Evolutionary conservation across 2,113 vertebrate species (phyloP).

Genomic region (Sinocyclocheilus grahami): DNA sequence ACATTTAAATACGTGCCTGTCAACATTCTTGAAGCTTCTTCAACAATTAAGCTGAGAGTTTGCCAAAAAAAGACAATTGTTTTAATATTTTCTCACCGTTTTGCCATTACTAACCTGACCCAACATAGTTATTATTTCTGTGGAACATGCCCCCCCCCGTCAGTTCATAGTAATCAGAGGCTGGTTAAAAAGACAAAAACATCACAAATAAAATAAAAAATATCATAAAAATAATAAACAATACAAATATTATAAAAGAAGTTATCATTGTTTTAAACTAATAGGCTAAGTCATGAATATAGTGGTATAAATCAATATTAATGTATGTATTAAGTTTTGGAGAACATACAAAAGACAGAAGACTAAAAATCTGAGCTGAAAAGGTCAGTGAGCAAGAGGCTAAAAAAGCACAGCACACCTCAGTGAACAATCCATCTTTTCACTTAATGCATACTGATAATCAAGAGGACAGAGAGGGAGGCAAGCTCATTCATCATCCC

Average conservation of each 20-base stretch:
- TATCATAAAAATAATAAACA: too few species aligned
- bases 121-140: not conserved
- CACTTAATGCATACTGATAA: slow-evolving; percentile 48
- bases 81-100: too few species aligned
- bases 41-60: not conserved
- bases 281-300: not conserved
- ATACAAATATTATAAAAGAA: too few species aligned
- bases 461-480: slow-evolving; percentile 35
- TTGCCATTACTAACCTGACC: not conserved
- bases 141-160: not conserved
- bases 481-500: slow-evolving; percentile 45
- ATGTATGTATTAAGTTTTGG: not conserved
- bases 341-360: slow-evolving; percentile 37
- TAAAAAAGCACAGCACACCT: slow-evolving; percentile 13
- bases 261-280: too few species aligned
- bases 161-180: too few species aligned
- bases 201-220: too few species aligned
- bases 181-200: too few species aligned
- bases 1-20: not conserved
- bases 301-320: not conserved
- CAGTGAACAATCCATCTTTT: slow-evolving; percentile 53
- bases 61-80: not conserved
- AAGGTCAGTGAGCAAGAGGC: slow-evolving; percentile 57
- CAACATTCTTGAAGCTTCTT: not conserved
- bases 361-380: slow-evolving; percentile 44